Evolutionary conservation across 1,140 invertebrate genomes (phyloP), one percentile per base, ranked within the genome.

Genomic region (Eriosoma lanigerum): DNA sequence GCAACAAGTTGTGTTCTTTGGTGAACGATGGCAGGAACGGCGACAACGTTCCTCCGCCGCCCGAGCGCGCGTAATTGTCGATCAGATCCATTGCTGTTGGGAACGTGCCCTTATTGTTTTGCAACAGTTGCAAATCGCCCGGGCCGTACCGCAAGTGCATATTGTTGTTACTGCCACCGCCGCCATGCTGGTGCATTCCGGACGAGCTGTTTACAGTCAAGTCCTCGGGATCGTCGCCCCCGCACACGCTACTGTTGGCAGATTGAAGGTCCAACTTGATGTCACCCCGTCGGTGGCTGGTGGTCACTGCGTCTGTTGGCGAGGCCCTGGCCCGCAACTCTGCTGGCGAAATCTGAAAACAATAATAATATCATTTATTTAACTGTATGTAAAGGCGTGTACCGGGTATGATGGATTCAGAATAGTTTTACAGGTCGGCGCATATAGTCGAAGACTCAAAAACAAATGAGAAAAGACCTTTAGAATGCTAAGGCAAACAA

Each of bases 141-240:
- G 64, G 64, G 1, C 32, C 54, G 29, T 60, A 58, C 3, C 44
- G 56, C 3, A 46, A 15, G 8, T 46, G 38, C 29, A 4, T 3
- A 13, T 24, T 68, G 8, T 26, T 72, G 68, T 29, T 72, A 46
- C 17, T 70, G 9, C 15, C 26, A 19, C 12, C 8, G 52, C 10
- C 44, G 12, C 3, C 15, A 21, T 54, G 52, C 1, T 75, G 72
- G 62, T 78, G 81, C 46, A 82, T 70, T 56, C 80, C 86, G 82
- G 38, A 24, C 5, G 76, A 81, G 70, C 81, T 80, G 9, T 38
- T 38, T 38, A 91, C 86, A 62, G 92, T 93, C 21, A 95, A 87
- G 83, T 94, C 93, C 85, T 95, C 93, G 15, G 93, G 92, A 84
- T 94, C 93, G 83, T 94, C 91, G 78, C 91, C 91, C 0, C 91